A percentile compares a stretch with the other conserved stretches of the same genome.
Conservation (phyloP, 2,113 vertebrate species). For the Dendrocopos noguchii region DNA sequence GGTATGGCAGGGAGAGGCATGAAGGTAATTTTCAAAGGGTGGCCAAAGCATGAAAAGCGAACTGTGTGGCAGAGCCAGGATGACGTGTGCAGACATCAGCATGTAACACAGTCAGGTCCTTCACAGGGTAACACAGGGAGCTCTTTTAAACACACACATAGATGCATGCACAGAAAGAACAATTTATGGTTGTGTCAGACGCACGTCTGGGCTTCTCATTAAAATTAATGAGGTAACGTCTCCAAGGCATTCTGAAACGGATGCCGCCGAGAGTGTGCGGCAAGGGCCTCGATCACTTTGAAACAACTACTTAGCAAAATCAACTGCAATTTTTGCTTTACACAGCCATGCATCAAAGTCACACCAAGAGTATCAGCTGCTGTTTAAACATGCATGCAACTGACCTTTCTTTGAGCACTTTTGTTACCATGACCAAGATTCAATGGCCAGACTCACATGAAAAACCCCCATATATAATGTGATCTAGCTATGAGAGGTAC, state of each 20-base stretch:
- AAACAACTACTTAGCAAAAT: slow-evolving; percentile 23
- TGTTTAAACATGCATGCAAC: background rate
- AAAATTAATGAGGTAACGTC: slow-evolving; percentile 78
- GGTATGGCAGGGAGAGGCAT: background rate
- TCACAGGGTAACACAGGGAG: slow-evolving; percentile 61
- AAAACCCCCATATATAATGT: background rate
- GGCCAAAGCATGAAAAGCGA: slow-evolving; percentile 39
- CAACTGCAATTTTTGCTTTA: slow-evolving; percentile 20
- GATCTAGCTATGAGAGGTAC: background rate
- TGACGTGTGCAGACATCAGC: slow-evolving; percentile 41
- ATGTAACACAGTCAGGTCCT: slow-evolving; percentile 53
- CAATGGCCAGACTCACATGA: background rate
- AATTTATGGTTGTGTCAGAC: slow-evolving; percentile 71
- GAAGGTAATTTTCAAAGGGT: background rate
- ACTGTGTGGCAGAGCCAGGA: slow-evolving; percentile 33
- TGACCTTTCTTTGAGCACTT: background rate
- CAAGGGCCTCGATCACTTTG: slow-evolving; percentile 14
- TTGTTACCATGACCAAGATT: background rate
- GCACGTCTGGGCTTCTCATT: slow-evolving; percentile 71
- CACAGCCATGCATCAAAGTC: background rate
- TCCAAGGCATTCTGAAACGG: slow-evolving; percentile 55
- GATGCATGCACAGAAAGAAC: slow-evolving; percentile 9
- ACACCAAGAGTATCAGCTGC: background rate
- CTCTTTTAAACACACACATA: slow-evolving; percentile 16
- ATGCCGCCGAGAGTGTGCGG: slow-evolving; percentile 23